Conservation (phyloP, 1,140 invertebrate species). For the Chironomus striatipennis region DNA sequence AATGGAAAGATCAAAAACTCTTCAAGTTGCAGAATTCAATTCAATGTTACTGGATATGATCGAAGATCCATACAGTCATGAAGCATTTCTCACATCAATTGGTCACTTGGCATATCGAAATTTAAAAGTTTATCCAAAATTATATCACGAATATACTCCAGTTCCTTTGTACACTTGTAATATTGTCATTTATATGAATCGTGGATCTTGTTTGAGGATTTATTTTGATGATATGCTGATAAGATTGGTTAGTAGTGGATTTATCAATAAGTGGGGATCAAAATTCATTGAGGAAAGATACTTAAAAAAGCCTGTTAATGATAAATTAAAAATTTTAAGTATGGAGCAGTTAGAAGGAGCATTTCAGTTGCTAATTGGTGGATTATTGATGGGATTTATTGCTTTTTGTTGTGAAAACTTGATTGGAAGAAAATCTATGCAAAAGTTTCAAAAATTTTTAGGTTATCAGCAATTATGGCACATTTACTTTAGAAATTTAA, state of each 20-base stretch:
- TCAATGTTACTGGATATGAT: background rate
- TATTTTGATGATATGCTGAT: background rate
- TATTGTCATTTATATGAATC: background rate
- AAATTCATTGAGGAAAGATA: background rate
- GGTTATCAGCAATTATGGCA: too few relatives aligned
- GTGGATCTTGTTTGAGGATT: background rate
- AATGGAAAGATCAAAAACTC: background rate
- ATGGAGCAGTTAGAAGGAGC: background rate
- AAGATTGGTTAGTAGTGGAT: background rate
- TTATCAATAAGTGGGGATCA: background rate
- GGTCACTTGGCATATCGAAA: background rate
- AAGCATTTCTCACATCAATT: background rate
- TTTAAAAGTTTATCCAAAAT: background rate
- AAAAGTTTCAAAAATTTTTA: too few relatives aligned
- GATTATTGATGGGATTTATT: background rate
- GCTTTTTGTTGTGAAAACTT: background rate
- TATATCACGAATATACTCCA: background rate
- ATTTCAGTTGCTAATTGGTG: background rate
- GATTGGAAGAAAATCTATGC: too few relatives aligned
- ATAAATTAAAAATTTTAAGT: background rate
- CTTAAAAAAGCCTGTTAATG: background rate
- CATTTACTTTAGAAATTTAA: too few relatives aligned
- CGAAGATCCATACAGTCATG: background rate
- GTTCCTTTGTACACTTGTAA: background rate
- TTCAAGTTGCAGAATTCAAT: background rate